Evolutionary conservation across 2,888 invertebrate species (phyloP).

Genomic region (Elegia similella): DNA sequence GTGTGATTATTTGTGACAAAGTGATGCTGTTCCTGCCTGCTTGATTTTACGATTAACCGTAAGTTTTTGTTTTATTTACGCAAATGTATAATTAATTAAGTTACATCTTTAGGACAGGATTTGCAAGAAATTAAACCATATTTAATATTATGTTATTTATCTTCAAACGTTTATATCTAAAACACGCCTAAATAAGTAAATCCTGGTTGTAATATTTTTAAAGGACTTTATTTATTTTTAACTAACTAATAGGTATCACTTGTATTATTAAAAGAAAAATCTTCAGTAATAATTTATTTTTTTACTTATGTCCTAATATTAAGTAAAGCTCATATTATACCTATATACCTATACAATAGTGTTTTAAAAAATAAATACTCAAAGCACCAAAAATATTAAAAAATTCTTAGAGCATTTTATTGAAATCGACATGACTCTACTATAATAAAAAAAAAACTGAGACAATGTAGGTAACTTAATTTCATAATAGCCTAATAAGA

Average conservation of each 20-base stretch:
- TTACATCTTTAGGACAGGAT: background rate
- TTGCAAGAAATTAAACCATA: background rate
- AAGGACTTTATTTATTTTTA: too few species aligned
- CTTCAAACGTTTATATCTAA: background rate
- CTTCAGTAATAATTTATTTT: too few species aligned
- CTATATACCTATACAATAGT: too few species aligned
- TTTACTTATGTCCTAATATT: too few species aligned
- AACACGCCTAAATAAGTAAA: background rate
- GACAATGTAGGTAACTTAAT: background rate
- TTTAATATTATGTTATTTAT: background rate
- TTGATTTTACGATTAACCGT: slow-evolving; percentile 59
- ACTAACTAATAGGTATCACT: too few species aligned
- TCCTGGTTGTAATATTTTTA: background rate
- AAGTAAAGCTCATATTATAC: too few species aligned
- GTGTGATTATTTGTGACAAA: slow-evolving; percentile 45
- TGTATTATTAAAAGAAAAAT: too few species aligned
- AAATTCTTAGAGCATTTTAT: too few species aligned
- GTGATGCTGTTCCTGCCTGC: slow-evolving; percentile 65
- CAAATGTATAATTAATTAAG: background rate
- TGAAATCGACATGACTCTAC: too few species aligned
- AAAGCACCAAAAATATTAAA: too few species aligned
- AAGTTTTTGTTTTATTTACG: slow-evolving; percentile 41
- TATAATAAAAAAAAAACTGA: too few species aligned
- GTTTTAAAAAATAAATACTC: too few species aligned
- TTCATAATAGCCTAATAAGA: background rate